Evolutionary conservation across 2,888 invertebrate genomes (phyloP).

Genomic region (Amiota communis): DNA sequence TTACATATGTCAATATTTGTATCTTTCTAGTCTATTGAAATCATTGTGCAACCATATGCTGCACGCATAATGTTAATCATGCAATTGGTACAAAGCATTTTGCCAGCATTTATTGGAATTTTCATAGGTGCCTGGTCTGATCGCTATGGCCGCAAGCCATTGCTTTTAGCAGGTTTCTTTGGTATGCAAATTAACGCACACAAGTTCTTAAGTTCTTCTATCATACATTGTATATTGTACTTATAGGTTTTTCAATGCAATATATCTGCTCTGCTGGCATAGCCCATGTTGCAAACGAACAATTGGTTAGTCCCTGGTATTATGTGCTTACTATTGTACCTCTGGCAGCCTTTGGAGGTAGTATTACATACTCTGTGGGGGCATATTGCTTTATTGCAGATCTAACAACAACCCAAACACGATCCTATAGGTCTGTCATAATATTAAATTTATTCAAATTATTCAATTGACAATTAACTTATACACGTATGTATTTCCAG

Average conservation of each 20-base stretch:
- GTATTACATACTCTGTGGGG: slow-evolving; percentile 77
- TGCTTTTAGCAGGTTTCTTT: slow-evolving; percentile 77
- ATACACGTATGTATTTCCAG: slow-evolving; percentile 70
- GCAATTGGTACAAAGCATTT: slow-evolving; percentile 76
- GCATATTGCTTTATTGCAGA: slow-evolving; percentile 80
- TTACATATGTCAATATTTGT: background rate
- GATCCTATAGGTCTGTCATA: slow-evolving; percentile 76
- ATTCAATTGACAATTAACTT: background rate
- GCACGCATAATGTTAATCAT: slow-evolving; percentile 77
- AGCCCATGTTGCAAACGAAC: slow-evolving; percentile 50
- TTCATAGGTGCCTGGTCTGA: slow-evolving; percentile 88
- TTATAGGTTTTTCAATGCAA: slow-evolving; percentile 62
- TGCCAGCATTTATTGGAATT: slow-evolving; percentile 79
- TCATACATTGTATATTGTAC: background rate
- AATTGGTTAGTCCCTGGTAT: slow-evolving; percentile 66
- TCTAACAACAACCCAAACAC: slow-evolving; percentile 75
- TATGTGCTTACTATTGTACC: slow-evolving; percentile 76
- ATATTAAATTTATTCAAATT: background rate
- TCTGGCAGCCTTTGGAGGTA: slow-evolving; percentile 77
- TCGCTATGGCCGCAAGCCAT: slow-evolving; percentile 82
- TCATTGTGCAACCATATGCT: slow-evolving; percentile 78
- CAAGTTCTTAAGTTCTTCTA: background rate
- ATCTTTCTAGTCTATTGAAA: slow-evolving; percentile 68
- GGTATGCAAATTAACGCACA: slow-evolving; percentile 71
- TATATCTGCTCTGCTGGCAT: slow-evolving; percentile 59